Evolutionary conservation across 1,140 invertebrate species (phyloP).

Genomic region (Campoletis sonorensis): DNA sequence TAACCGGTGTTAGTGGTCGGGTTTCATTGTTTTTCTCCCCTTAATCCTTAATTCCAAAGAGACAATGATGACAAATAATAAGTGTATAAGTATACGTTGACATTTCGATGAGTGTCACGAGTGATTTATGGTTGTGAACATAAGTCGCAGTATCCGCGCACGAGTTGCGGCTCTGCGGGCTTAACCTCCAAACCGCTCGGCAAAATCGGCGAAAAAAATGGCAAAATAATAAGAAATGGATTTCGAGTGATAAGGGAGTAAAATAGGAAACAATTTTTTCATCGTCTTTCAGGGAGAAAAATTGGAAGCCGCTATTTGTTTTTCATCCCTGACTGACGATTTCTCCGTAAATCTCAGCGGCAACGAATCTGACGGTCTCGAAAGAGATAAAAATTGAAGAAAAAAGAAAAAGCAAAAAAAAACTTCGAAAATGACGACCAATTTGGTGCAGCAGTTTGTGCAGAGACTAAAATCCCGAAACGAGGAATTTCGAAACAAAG

Average conservation of each 20-base stretch:
- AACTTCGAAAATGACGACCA: constrained; percentile 75
- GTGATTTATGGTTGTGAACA: background rate
- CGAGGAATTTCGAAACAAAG: constrained; percentile 89
- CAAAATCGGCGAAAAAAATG: background rate
- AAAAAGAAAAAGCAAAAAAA: background rate
- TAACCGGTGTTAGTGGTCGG: too few relatives aligned
- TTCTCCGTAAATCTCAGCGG: too few relatives aligned
- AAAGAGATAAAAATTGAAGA: background rate
- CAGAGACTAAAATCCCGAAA: constrained; percentile 91
- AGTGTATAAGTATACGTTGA: background rate
- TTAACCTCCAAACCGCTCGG: background rate
- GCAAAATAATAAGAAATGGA: background rate
- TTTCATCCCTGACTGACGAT: too few relatives aligned
- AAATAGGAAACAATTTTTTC: background rate
- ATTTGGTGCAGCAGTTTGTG: constrained; percentile 87
- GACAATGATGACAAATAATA: background rate
- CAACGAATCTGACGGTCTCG: too few relatives aligned
- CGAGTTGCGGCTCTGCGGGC: constrained; percentile 13
- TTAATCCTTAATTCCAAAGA: background rate
- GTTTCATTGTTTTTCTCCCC: too few relatives aligned
- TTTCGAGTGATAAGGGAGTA: background rate
- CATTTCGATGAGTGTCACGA: constrained; percentile 17
- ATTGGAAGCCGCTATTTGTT: too few relatives aligned
- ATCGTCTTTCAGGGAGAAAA: too few relatives aligned
- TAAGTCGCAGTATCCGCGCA: constrained; percentile 21